Percentiles rank a stretch among this genome's conserved stretches.
Evolutionary conservation across 2,113 vertebrate genomes (phyloP).

Genomic region (Carassius gibelio): DNA sequence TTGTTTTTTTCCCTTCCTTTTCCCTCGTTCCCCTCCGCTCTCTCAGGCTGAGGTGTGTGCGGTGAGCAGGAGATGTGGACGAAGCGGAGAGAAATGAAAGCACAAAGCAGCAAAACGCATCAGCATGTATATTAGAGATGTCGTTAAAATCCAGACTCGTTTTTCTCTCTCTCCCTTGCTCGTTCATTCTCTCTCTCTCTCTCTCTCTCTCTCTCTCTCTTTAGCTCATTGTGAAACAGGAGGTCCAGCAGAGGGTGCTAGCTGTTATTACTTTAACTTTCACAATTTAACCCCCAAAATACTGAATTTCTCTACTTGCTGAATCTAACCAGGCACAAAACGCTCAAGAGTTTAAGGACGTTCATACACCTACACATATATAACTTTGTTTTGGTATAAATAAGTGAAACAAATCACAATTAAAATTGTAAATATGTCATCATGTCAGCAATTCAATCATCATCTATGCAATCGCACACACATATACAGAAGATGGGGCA

Average conservation of each 20-base stretch:
- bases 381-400: not conserved
- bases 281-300: slow-evolving; percentile 88
- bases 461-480: not conserved
- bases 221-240: slow-evolving; percentile 78
- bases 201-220: slow-evolving; percentile 57
- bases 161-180: slow-evolving; percentile 64
- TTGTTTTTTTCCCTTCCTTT: slow-evolving; percentile 57
- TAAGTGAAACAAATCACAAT: not conserved
- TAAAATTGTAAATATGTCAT: not conserved
- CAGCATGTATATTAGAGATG: slow-evolving; percentile 99
- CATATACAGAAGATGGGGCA: not conserved
- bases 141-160: slow-evolving; percentile 94
- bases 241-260: slow-evolving; percentile 99
- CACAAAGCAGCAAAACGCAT: slow-evolving; percentile 99
- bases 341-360: not conserved
- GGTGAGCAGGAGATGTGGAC: slow-evolving; percentile 79
- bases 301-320: slow-evolving; percentile 63
- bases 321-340: not conserved
- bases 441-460: not conserved
- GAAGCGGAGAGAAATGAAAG: slow-evolving; percentile 90
- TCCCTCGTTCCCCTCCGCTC: slow-evolving; percentile 61
- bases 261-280: slow-evolving; percentile 92
- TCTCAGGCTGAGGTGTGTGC: slow-evolving; percentile 65
- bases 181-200: not conserved
- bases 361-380: not conserved